phyloP scores from a whole-genome alignment of 2,113 vertebrate genomes.

The Carollia perspicillata region DNA sequence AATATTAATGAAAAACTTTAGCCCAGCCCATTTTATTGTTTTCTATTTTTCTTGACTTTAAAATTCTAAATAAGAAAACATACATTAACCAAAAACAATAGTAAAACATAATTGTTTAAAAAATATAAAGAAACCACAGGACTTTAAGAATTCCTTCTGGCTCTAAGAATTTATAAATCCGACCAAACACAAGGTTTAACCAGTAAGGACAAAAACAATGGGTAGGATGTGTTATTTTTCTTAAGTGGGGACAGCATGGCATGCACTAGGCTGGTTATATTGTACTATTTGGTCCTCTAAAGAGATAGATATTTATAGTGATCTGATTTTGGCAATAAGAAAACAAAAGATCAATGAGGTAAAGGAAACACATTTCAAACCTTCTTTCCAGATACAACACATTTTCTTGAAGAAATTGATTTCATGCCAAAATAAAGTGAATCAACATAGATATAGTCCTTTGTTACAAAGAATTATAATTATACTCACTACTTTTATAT shows the following conservation, averaged over 20 bases:
- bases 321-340: neutral
- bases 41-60: neutral
- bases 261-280: neutral
- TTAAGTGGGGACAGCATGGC: neutral
- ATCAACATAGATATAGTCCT: neutral
- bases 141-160: neutral
- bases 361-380: neutral
- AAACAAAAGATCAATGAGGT: neutral
- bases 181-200: neutral
- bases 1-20: neutral
- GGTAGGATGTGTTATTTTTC: neutral
- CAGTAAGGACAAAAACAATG: neutral
- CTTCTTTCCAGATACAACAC: neutral
- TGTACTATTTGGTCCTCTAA: neutral
- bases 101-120: neutral
- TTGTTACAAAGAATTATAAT: neutral
- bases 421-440: neutral
- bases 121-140: neutral
- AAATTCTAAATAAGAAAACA: neutral
- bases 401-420: conserved; percentile 25
- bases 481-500: neutral
- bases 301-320: neutral
- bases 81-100: neutral
- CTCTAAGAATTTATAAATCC: neutral
- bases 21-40: neutral